Percentiles rank a stretch among this genome's conserved stretches.
Evolutionary conservation across 2,888 invertebrate species (phyloP).

Genomic region (Allacma fusca): DNA sequence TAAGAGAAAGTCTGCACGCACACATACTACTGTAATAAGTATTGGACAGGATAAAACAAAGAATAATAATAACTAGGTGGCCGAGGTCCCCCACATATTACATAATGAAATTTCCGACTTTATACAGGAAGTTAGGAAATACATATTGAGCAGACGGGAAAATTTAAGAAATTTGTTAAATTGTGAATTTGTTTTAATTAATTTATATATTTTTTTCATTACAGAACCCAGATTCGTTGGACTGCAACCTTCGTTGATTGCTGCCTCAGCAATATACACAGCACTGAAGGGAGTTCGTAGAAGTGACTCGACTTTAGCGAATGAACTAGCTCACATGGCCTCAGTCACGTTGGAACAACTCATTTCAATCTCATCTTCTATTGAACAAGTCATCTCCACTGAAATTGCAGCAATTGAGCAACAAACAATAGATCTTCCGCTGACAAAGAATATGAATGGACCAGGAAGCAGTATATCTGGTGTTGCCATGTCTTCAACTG

Average conservation of each 20-base stretch:
- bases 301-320: constrained; percentile 51
- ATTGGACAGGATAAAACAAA: too few species aligned
- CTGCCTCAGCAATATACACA: constrained; percentile 60
- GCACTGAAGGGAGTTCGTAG: constrained; percentile 57
- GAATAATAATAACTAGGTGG: too few species aligned
- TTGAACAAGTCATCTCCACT: constrained; percentile 60
- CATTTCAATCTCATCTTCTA: constrained; percentile 54
- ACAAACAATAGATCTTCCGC: constrained; percentile 56
- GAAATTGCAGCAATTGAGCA: constrained; percentile 60
- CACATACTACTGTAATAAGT: too few species aligned
- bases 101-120: too few species aligned
- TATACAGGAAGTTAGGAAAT: too few species aligned
- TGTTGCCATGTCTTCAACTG: constrained; percentile 34
- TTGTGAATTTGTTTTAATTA: too few species aligned
- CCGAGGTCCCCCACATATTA: too few species aligned
- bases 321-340: constrained; percentile 55
- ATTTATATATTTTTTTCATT: constrained; percentile 14
- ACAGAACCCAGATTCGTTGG: constrained; percentile 60
- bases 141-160: too few species aligned
- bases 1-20: too few species aligned
- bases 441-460: constrained; percentile 27
- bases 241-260: constrained; percentile 59
- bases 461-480: not conserved
- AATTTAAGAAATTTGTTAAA: too few species aligned
- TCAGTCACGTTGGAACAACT: constrained; percentile 57